Evolutionary conservation across 2,888 invertebrate genomes (phyloP), one percentile per base, ranked within the genome.

Genomic region (Xestia c-nigrum): DNA sequence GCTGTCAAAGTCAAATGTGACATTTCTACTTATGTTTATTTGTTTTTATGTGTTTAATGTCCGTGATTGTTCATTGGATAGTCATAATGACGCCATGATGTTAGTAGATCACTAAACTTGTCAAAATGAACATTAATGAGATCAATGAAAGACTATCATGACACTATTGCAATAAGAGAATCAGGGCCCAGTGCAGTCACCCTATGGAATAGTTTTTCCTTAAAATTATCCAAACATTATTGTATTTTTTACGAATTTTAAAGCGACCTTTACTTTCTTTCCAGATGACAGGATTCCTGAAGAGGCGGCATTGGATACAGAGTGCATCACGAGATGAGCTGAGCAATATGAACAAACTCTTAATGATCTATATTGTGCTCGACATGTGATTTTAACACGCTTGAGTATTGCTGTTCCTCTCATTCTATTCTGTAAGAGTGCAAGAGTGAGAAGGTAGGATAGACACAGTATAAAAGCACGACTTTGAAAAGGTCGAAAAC

Each of bases 231-330:
- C 21, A 1, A 10, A 24, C 12, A 12, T 57, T 57, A 24, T 16
- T 24, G 7, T 16, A 0, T 16, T 16, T 14, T 57, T 57, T 24
- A 4, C 5, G 5, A 57, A 10, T 24, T 57, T 66, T 47, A 43
- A 70, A 24, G 40, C 64, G 57, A n/a, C 0, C 31, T 82, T 76
- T 71, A 50, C 89, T 78, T 89, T 82, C 77, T 85, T 96, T 95
- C 46, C 96, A 96, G 96, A 96, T 96, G 96, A 96, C 96, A 96
- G 93, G 93, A 92, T 86, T 95, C 95, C 92, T 95, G 96, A 96
- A 95, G 93, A 93, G 92, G 89, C 83, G 90, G 94, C 87, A 83
- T 94, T 76, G 95, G 95, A 77, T 95, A 96, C 90, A 94, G 91
- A 93, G 95, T 96, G 91, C 92, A 95, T 89, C 94, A 95, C 89